Conservation (phyloP, 64 coral and sea anemone genomes). For the Porites australiensis region DNA sequence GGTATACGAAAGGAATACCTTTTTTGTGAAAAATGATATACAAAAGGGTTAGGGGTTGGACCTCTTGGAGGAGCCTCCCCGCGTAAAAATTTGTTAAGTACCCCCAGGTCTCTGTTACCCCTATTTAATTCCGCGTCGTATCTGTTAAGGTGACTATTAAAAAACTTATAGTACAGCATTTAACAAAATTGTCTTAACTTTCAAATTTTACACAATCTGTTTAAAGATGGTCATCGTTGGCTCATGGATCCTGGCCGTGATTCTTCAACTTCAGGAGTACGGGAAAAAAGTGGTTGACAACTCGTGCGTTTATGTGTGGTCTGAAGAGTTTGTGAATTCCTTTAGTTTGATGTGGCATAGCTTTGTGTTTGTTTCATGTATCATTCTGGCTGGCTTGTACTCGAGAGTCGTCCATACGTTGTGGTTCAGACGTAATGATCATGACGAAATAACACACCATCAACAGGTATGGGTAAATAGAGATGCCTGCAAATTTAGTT, state of each 20-base stretch:
- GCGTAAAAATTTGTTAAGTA: too few relatives aligned
- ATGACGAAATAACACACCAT: background rate
- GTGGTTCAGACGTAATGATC: conserved; percentile 41
- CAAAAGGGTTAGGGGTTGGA: too few relatives aligned
- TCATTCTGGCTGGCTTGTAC: conserved; percentile 23
- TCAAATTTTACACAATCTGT: too few relatives aligned
- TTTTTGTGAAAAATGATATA: too few relatives aligned
- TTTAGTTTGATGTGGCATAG: background rate
- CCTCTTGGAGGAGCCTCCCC: too few relatives aligned
- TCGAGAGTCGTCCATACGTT: conserved; percentile 45
- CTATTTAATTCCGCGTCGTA: too few relatives aligned
- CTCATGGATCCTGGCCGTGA: background rate
- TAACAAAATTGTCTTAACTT: too few relatives aligned
- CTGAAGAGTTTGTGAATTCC: background rate
- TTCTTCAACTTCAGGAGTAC: background rate
- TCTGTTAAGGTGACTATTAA: too few relatives aligned
- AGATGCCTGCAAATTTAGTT: background rate
- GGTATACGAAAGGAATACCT: too few relatives aligned
- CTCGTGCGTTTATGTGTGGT: background rate
- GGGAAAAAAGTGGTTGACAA: background rate
- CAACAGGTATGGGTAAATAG: background rate
- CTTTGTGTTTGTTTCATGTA: conserved; percentile 19
- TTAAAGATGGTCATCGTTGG: background rate
- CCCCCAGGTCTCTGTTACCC: too few relatives aligned
- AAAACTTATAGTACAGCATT: too few relatives aligned